Base-by-base conservation (phyloP, 2,888 invertebrate genomes). In the Acholoe squamosa region DNA sequence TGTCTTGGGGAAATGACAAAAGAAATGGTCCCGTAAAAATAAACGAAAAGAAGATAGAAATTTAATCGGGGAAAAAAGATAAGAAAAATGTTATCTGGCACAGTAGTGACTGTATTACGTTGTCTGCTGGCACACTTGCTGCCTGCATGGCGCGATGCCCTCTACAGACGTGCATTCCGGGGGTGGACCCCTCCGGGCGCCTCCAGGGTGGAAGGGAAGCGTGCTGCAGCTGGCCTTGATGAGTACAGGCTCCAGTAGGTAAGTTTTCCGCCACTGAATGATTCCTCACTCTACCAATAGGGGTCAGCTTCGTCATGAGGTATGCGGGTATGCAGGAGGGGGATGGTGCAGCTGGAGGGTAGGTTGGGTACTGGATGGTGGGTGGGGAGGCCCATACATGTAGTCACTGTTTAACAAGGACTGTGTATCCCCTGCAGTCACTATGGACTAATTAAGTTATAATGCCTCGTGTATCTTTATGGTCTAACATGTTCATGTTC, bases 161-260 rank as follows among this genome's bases (percentile, higher is more conserved):
- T 61, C 19, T 61, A 61, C 61, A 14, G 61, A 61, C 61, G 19
- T 19, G 61, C 61, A 61, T 19, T 12, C 61, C 22, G 22, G 61
- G 61, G 61, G 61, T 61, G n/a, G 61, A n/a, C 61, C 61, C 61
- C 61, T 61, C 61, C 61, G 61, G 61, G 61, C 61, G 61, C 61
- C 61, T 61, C 61, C 61, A 61, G 22, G 61, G 61, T 61, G 61
- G 22, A n/a, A n/a, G 61, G 61, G 61, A n/a, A 14, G 7, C 14
- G 12, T 61, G 61, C 61, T 19, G n/a, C 61, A 61, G 61, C 61
- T 61, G 61, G 61, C 61, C 61, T 19, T 61, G 61, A 14, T 61
- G 61, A 61, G 61, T n/a, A n/a, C 43, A 43, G 43, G 43, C 43
- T 43, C 43, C 43, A 43, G 43, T 43, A 61, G 22, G 61, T 61